Percentiles rank a stretch among this genome's conserved stretches.
Conservation (phyloP, 2,888 invertebrate species). For the Torymus tubicola region DNA sequence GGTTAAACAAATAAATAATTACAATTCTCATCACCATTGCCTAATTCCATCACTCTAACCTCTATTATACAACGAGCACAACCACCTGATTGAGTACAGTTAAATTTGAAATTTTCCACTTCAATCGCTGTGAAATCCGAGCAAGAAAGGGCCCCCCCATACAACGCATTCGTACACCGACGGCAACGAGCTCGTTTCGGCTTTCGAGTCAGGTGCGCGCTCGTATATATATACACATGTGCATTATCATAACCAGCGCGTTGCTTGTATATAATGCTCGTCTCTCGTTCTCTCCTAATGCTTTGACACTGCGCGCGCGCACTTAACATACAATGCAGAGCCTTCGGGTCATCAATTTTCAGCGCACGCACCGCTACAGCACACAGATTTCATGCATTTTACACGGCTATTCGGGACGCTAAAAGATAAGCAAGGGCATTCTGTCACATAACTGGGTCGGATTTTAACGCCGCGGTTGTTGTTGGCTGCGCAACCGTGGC, state of each 20-base stretch:
- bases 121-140: background rate
- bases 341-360: constrained; percentile 67
- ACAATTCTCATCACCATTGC: no score
- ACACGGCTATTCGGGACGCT: constrained; percentile 57
- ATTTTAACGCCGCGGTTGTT: background rate
- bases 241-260: constrained; percentile 60
- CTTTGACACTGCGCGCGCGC: no score
- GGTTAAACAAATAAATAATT: no score
- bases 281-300: no score
- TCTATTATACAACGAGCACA: no score
- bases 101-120: background rate
- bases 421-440: constrained; percentile 6
- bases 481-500: background rate
- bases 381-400: constrained; percentile 69
- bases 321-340: no score
- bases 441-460: constrained; percentile 65
- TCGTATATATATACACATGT: constrained; percentile 66
- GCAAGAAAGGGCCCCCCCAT: background rate
- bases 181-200: constrained; percentile 58
- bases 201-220: constrained; percentile 73
- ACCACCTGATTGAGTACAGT: no score
- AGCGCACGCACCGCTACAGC: constrained; percentile 66
- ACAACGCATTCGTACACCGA: no score
- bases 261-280: constrained; percentile 52
- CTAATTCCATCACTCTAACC: no score